phyloP scores from a whole-genome alignment of 2,797 vertebrate genomes.

The Spheniscus humboldti region DNA sequence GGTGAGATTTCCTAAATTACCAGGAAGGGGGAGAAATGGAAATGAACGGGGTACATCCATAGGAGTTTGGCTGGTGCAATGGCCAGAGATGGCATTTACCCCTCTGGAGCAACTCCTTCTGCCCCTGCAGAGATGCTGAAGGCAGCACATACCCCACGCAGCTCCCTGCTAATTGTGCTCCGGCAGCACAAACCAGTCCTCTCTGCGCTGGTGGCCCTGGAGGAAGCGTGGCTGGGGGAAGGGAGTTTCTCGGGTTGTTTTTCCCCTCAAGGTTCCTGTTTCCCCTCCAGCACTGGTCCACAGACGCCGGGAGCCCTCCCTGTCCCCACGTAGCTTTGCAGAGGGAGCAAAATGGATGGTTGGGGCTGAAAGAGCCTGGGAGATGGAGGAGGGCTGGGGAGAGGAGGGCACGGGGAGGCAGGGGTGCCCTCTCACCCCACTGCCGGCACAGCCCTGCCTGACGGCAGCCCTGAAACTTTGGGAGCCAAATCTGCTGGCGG shows the following conservation, averaged over 20 bases:
- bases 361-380: background rate
- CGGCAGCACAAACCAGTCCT: background rate
- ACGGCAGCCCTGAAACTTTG: background rate
- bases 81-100: background rate
- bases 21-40: background rate
- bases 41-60: background rate
- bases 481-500: background rate
- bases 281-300: background rate
- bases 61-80: background rate
- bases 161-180: background rate
- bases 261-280: slow-evolving; percentile 46
- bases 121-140: background rate
- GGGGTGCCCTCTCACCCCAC: fast-evolving
- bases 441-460: background rate
- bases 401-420: background rate
- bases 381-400: background rate
- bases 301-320: background rate
- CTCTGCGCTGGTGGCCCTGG: fast-evolving
- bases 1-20: background rate
- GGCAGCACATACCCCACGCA: background rate
- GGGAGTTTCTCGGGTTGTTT: slow-evolving; percentile 26
- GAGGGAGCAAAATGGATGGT: background rate
- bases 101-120: background rate
- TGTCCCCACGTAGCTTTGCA: background rate
- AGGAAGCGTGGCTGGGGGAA: background rate